Evolutionary conservation across 2,113 vertebrate genomes (phyloP).

Genomic region (Vanacampus margaritifer): DNA sequence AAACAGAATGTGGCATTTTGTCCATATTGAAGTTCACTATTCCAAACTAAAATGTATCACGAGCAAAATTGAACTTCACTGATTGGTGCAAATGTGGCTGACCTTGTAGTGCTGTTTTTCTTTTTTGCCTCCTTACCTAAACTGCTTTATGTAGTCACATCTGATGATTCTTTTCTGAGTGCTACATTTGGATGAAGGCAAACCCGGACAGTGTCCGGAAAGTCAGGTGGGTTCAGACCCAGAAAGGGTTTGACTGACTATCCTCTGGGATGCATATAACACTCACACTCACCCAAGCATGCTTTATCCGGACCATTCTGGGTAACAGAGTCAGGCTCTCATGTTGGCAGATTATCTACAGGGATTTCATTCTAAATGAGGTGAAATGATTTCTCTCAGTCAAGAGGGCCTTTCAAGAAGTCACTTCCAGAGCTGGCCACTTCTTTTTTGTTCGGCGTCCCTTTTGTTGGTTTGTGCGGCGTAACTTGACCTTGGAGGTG

Average conservation of each 20-base stretch:
- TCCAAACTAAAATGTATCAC: background rate
- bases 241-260: slow-evolving; percentile 1
- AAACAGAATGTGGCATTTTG: no score
- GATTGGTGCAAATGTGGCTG: background rate
- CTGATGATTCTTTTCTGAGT: background rate
- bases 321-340: slow-evolving; percentile 32
- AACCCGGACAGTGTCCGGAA: background rate
- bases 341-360: slow-evolving; percentile 59
- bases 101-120: background rate
- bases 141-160: background rate
- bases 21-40: background rate
- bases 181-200: background rate
- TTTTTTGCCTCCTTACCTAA: background rate
- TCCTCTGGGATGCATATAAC: background rate
- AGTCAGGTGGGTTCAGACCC: slow-evolving; percentile 1
- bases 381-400: slow-evolving; percentile 49
- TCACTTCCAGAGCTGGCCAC: slow-evolving; percentile 37
- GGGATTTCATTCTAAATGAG: slow-evolving; percentile 58
- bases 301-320: slow-evolving; percentile 26
- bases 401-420: slow-evolving; percentile 41
- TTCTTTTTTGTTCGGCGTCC: slow-evolving; percentile 35
- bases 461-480: slow-evolving; percentile 39
- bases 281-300: slow-evolving; percentile 17
- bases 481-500: slow-evolving; percentile 43
- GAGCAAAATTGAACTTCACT: background rate